These are phyloP conservation scores for Cichladusa arquata DNA, from an alignment of 2,113 vertebrate genomes.

Conservation along the genomic window DNA sequence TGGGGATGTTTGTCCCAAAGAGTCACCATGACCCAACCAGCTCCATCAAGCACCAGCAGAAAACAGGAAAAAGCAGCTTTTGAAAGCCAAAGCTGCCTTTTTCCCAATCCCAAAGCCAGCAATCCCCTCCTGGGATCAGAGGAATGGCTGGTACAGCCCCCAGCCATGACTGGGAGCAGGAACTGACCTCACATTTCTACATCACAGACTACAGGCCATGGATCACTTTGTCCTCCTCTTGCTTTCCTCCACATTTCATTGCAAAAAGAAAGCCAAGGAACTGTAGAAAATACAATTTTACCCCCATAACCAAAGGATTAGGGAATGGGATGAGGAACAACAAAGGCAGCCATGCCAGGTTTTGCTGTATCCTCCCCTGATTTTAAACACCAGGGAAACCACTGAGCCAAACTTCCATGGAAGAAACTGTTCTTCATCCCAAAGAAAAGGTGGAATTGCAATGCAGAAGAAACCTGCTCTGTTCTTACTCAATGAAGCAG, in stretches of 20 bases:
- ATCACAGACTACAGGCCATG: background rate
- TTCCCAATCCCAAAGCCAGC: background rate
- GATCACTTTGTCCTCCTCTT: rapidly evolving
- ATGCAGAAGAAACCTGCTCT: background rate
- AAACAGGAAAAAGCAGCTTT: background rate
- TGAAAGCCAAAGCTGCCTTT: background rate
- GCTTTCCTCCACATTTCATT: background rate
- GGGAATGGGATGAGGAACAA: background rate
- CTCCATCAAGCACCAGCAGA: background rate
- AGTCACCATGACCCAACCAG: rapidly evolving
- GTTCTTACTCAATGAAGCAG: background rate
- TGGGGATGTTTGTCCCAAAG: background rate
- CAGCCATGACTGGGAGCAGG: rapidly evolving
- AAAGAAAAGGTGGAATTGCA: background rate
- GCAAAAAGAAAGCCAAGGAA: background rate
- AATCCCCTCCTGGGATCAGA: background rate
- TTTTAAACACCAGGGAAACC: background rate
- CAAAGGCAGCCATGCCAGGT: background rate
- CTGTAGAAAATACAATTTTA: background rate
- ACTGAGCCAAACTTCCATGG: background rate
- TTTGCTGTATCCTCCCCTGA: background rate
- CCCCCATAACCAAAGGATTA: background rate
- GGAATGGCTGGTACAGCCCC: background rate
- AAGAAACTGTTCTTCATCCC: background rate
- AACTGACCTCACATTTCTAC: background rate